Base-by-base conservation (phyloP, 2,888 invertebrate species). In the Nomada flava region DNA sequence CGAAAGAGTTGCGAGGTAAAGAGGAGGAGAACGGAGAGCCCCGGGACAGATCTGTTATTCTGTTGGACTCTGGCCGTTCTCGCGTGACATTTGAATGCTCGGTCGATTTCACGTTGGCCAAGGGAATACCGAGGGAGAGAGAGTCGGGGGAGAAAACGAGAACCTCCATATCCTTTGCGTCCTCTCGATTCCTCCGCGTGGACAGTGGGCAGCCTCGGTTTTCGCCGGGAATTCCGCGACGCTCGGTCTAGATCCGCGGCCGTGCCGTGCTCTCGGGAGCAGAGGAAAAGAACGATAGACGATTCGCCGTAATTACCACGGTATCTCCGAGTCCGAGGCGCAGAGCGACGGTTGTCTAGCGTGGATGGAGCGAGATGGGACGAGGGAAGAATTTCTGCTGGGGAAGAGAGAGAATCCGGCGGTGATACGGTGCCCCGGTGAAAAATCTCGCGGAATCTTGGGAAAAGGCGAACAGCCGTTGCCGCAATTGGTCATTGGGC, bases 81-180 rank as follows among this genome's bases (percentile, higher is more conserved):
- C 90, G 86, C 85, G 82, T 93, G 93, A 93, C 93, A 91, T 93
- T 92, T 93, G 93, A 93, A 93, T 93, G 92, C 93, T 91, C 75
- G 86, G 83, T 87, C 87, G 88, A 87, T 88, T 88, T 83, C 67
- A 82, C 79, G 76, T 83, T 64, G 79, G 60, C 85, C 73, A 60
- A 57, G 75, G 55, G 70, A 79, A 76, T 44, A 23, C 67, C 53
- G 67, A 29, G 50, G 64, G 71, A 79, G 60, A 77, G 60, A 69
- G 68, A 74, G 63, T 53, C 47, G 69, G 65, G 29, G 44, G 57
- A 77, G 83, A 82, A 64, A 62, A 70, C 63, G 81, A 67, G 63
- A 68, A 78, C 50, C 50, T 59, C 53, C 68, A 15, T 65, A 65
- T 70, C 59, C 69, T 53, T 53, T 42, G 64, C 68, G 67, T 62